Base-by-base conservation (phyloP, 1,140 invertebrate genomes). In the Leptinotarsa undecemlineata region DNA sequence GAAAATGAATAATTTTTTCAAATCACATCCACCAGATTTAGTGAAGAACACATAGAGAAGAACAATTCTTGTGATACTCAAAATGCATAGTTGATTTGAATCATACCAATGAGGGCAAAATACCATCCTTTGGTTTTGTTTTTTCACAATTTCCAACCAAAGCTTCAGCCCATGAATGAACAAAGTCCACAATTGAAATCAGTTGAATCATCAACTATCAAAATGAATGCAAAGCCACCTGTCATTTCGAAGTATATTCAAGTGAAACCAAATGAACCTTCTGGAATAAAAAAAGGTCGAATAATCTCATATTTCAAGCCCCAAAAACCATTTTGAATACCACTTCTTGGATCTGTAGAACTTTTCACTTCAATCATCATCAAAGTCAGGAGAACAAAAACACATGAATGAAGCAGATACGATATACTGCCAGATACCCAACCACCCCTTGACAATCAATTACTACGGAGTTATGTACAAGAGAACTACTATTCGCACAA, bases 301-400 rank as follows among this genome's bases (percentile, higher is more conserved):
- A 99, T 91, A 19, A 96, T 92, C 47, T 95, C 92, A 85, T 97
- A 97, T 85, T 99, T 99, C 75, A 99, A 90, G 1, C 93, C 97
- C 98, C 98, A 99, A 87, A 99, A 99, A 79, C 98, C 98, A 90
- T 99, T 99, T 88, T 99, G 98, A 83, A 99, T 96, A 47, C 93
- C 92, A 71, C 95, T 91, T 82, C 98, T 87, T 48, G 93, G 92
- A 90, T 99, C 98, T 79, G 93, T 94, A 0, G 97, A 98, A 68
- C 92, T 92, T 86, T 92, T 95, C 0, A 99, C 98, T 11, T 94
- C 93, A 83, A 99, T 91, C 95, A 98, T 99, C 5, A 99, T 91
- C 0, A 96, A 60, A 3, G 94, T 93, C 92, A 99, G 97, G 0
- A 99, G 83, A 15, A 93, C 87, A 86, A 99, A 99, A 89, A 99